Base-by-base conservation (phyloP, 2,888 invertebrate species). In the Dryomyza anilis region DNA sequence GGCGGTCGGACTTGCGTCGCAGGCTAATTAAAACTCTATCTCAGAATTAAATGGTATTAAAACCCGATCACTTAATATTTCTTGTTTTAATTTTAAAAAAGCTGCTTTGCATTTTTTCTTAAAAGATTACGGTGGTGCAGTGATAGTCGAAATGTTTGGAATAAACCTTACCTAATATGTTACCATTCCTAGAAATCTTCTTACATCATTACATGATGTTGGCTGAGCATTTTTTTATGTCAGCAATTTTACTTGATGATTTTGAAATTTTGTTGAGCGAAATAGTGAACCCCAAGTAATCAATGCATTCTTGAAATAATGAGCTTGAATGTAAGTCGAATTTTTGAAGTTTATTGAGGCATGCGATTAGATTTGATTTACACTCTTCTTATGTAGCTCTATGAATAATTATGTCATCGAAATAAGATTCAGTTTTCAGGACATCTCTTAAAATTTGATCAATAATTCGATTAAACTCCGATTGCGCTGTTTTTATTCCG, bases 131-230 rank as follows among this genome's bases (percentile, higher is more conserved):
- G 68, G 19, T 43, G 67, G 67, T 52, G 67, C 8, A 57, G 67
- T 69, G 0, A 64, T 59, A 39, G 67, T 59, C 43, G 66, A 66
- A 50, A 25, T 45, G 45, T 67, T 64, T 39, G 58, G 65, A 29
- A 71, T 71, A 45, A 69, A 70, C 6, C 67, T 57, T 4, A 60
- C 52, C 23, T 70, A 69, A 27, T 68, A 68, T 3, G 67, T 67
- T 12, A 64, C 66, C 62, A 67, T 67, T 14, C 66, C 69, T 29
- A 67, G 56, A 56, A 68, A 68, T 39, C 64, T 39, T 10, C 58
- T 56, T 19, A 69, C 67, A 19, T 67, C 67, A 52, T 61, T 64
- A 50, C 23, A 57, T 6, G 65, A 64, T 50, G 62, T 56, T 23
- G 70, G 70, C 39, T 62, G n/a, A 64, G 63, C 21, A 68, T 23